Evolutionary conservation across 2,113 vertebrate genomes (phyloP), one percentile per base, ranked within the genome.

Genomic region (Probosciger aterrimus): DNA sequence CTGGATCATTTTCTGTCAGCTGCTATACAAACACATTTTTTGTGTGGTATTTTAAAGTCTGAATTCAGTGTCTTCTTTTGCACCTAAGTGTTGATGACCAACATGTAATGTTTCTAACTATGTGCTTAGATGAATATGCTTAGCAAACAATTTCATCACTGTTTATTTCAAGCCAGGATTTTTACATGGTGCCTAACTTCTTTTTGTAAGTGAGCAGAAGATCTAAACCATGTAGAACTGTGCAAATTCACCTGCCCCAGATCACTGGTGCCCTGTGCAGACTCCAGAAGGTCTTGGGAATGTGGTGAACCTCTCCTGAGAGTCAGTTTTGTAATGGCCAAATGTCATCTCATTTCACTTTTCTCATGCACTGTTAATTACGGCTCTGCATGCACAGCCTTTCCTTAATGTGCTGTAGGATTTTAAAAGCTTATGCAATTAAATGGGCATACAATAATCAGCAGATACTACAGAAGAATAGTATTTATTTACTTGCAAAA

Each of bases 381-480:
- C 27, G 16, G 49, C 82, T 85, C 47, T 85, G 69, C 12, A 59
- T 37, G 67, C 57, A 39, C 25, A 86, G 43, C 14, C 68, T 78
- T 93, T 67, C 46, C 76, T 88, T 86, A 46, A 23, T 47, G 47
- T 28, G 64, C 55, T 10, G 55, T 1, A 74, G 63, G 37, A 62
- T 46, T 90, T 88, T 74, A 88, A 88, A 93, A 93, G 71, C 76
- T 86, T 78, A 7, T 86, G 68, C 53, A 94, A 83, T 60, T 68
- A 86, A 88, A 20, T 2, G 0, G 18, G 31, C 73, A 52, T 41
- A 25, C 37, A 82, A 35, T 1, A 25, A 78, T 81, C 75, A 81
- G 37, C 39, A 68, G 60, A 83, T 78, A 55, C 11, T 64, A n/a
- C 19, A 90, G 33, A 74, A 67, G 24, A 81, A 70, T 33, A 82